Evolutionary conservation across 2,113 vertebrate species (phyloP), one percentile per base, ranked within the genome.

Genomic region (Elgaria multicarinata): DNA sequence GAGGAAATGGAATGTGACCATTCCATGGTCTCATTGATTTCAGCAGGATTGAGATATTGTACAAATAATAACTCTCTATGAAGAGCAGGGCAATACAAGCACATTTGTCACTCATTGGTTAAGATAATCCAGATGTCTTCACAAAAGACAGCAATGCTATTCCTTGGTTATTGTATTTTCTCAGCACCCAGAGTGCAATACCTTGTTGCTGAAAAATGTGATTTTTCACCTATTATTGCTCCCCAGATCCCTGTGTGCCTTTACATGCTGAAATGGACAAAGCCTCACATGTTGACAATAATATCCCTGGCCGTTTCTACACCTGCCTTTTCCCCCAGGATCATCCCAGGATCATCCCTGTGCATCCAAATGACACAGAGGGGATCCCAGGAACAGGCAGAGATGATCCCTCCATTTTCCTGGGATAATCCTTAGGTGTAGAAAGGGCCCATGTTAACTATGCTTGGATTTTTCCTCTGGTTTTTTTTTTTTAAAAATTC

Each of bases 71-170:
- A 28, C 28, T 66, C 12, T 16, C 13, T 10, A 22, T 0, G 58
- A 28, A 9, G 9, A 13, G 58, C 24, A 36, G 16, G 33, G 36
- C 22, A 22, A 64, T 36, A 24, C 10, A 26, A 82, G 6, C 33
- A 62, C 36, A 83, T 42, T 66, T 44, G 58, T 44, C 80, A 66
- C 22, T 28, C 24, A 14, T 83, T 64, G 16, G 36, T 64, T 66
- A 66, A 83, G 62, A 87, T 93, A 94, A 93, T 75, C 77, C 62
- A 33, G 1, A 24, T 16, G 90, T 85, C 89, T 90, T 95, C 82
- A 64, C 1, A 89, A 87, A 93, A 39, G 86, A 93, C 2, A 93
- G 46, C 93, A 87, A 91, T 39, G 84, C 2, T 0, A 58, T 88
- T 92, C 33, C 50, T 55, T 55, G 31, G 46, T 6, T 78, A 33